phyloP scores from a whole-genome alignment of 2,888 invertebrate species.

The Metopia argyrocephala region DNA sequence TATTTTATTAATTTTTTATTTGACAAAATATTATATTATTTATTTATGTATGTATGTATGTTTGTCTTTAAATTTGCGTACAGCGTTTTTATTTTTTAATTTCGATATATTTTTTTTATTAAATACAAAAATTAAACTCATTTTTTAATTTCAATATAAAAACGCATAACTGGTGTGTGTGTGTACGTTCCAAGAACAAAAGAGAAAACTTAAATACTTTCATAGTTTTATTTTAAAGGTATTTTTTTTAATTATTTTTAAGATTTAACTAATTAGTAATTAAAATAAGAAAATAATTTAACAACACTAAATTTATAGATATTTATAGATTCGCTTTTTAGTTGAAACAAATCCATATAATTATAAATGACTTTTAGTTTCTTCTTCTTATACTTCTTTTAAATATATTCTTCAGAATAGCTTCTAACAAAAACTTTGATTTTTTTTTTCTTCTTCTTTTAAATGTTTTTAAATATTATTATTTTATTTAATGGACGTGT shows the following conservation, averaged over 20 bases:
- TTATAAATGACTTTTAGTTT: slow-evolving; percentile 48
- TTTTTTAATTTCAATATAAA: slow-evolving; percentile 7
- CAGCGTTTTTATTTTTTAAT: slow-evolving; percentile 53
- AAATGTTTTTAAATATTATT: slow-evolving; percentile 63
- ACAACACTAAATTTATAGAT: slow-evolving; percentile 33
- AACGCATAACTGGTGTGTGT: slow-evolving; percentile 51
- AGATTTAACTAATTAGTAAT: slow-evolving; percentile 48
- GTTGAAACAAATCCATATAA: slow-evolving; percentile 56
- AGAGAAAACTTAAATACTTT: slow-evolving; percentile 55
- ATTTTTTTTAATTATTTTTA: slow-evolving; percentile 27
- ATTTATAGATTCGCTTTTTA: slow-evolving; percentile 56
- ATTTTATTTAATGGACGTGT: slow-evolving; percentile 76
- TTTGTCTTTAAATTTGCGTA: slow-evolving; percentile 55
- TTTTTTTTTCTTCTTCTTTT: slow-evolving; percentile 24
- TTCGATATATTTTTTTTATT: not conserved
- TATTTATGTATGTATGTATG: slow-evolving; percentile 28
- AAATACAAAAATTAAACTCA: not conserved
- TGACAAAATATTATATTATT: slow-evolving; percentile 39
- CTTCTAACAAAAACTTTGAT: slow-evolving; percentile 23
- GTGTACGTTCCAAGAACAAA: slow-evolving; percentile 35
- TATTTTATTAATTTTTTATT: slow-evolving; percentile 33
- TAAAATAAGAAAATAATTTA: slow-evolving; percentile 45
- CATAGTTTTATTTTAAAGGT: slow-evolving; percentile 18
- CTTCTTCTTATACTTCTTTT: slow-evolving; percentile 32
- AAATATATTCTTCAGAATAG: not conserved